phyloP scores from a whole-genome alignment of 2,797 vertebrate species.

The Sebastes cheni region DNA sequence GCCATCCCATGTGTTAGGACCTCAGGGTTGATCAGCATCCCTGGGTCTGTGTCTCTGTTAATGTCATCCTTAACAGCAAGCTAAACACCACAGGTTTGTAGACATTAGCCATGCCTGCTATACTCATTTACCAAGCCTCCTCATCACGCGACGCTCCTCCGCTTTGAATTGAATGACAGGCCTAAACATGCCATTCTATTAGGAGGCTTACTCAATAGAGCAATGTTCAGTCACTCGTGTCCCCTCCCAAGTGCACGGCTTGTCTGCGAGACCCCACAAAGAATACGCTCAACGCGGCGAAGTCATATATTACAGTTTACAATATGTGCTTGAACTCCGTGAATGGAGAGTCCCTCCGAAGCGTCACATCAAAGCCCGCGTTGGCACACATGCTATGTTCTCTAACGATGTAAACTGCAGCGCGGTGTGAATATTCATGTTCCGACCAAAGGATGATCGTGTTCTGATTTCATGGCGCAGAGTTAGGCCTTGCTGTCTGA shows the following conservation, averaged over 20 bases:
- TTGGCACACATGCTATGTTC: slow-evolving; percentile 52
- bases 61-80: slow-evolving; percentile 81
- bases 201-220: slow-evolving; percentile 70
- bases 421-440: slow-evolving; percentile 65
- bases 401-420: slow-evolving; percentile 60
- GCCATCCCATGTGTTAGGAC: slow-evolving; percentile 79
- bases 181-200: slow-evolving; percentile 75
- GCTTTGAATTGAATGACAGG: slow-evolving; percentile 77
- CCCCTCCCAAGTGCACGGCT: slow-evolving; percentile 62
- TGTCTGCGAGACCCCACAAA: slow-evolving; percentile 68
- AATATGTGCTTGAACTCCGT: slow-evolving; percentile 64
- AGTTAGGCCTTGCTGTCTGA: slow-evolving; percentile 54
- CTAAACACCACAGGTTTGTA: slow-evolving; percentile 74
- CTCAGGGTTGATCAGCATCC: slow-evolving; percentile 76
- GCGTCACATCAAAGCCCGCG: slow-evolving; percentile 56
- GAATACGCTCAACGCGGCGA: slow-evolving; percentile 61
- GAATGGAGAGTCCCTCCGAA: slow-evolving; percentile 58
- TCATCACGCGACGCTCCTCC: slow-evolving; percentile 57
- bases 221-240: slow-evolving; percentile 77
- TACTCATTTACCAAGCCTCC: slow-evolving; percentile 63
- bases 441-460: slow-evolving; percentile 58
- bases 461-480: slow-evolving; percentile 74
- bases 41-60: slow-evolving; percentile 72
- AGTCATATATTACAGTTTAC: slow-evolving; percentile 77
- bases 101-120: slow-evolving; percentile 73